phyloP scores from a whole-genome alignment of 2,797 vertebrate genomes.

The Cuniculus paca region DNA sequence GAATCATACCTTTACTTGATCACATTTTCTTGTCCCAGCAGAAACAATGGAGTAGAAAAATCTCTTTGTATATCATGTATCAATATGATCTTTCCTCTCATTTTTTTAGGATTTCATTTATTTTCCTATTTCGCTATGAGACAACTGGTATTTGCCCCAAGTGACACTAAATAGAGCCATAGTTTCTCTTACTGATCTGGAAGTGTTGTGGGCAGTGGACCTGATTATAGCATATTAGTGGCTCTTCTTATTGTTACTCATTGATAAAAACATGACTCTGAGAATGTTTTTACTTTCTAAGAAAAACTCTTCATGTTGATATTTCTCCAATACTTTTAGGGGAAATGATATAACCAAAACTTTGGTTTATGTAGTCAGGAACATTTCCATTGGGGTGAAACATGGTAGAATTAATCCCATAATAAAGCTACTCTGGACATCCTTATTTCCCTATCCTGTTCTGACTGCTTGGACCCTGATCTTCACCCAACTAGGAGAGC shows the following conservation, averaged over 20 bases:
- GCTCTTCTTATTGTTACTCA: neutral
- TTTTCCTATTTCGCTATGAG: neutral
- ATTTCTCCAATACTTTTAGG: constrained; percentile 54
- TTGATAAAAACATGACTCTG: constrained; percentile 61
- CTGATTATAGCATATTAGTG: constrained; percentile 46
- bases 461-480: neutral
- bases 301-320: constrained; percentile 61
- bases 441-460: neutral
- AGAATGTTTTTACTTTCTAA: constrained; percentile 73
- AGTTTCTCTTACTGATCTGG: neutral
- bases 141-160: neutral
- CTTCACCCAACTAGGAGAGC: neutral
- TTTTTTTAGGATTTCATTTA: constrained; percentile 28
- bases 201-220: neutral
- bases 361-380: neutral
- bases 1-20: constrained; percentile 21
- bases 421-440: neutral
- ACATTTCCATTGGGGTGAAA: constrained; percentile 3
- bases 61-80: neutral
- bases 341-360: neutral
- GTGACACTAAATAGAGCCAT: neutral
- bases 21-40: neutral
- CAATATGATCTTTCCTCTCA: constrained; percentile 10
- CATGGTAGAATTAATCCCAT: neutral
- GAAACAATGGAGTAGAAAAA: neutral